Percentiles rank a stretch among this genome's conserved stretches.
Conservation (phyloP, 2,797 vertebrate genomes). For the Melanotaenia nigrans region DNA sequence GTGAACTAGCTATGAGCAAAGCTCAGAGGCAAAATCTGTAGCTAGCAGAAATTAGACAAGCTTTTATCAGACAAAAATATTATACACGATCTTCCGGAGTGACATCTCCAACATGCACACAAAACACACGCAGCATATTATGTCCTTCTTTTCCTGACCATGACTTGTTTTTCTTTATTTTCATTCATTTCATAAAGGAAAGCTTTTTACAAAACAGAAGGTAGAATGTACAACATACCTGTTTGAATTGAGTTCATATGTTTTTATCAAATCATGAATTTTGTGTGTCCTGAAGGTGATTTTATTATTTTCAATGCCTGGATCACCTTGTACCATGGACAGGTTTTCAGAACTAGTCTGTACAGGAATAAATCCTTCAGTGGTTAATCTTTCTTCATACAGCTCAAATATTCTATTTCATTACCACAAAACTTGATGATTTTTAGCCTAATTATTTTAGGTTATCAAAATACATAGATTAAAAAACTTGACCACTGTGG, state of each 20-base stretch:
- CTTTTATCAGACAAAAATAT: conserved; percentile 41
- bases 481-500: too few species aligned
- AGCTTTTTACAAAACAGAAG: conserved; percentile 10
- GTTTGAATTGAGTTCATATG: conserved; percentile 18
- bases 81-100: conserved; percentile 23
- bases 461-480: too few species aligned
- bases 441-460: too few species aligned
- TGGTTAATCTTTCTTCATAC: neutral
- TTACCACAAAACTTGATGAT: too few species aligned
- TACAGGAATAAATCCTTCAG: neutral
- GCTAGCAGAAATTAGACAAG: conserved; percentile 31
- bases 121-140: neutral
- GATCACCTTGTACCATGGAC: conserved; percentile 13
- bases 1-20: conserved; percentile 33
- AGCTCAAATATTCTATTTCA: neutral
- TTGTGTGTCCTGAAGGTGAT: conserved; percentile 11
- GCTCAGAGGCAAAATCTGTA: conserved; percentile 23
- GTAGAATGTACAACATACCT: neutral
- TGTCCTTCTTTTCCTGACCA: conserved; percentile 16
- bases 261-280: conserved; percentile 28
- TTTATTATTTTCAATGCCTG: conserved; percentile 21
- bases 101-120: neutral
- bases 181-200: conserved; percentile 1
- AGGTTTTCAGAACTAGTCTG: neutral
- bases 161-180: conserved; percentile 12